Conservation (phyloP, 2,888 invertebrate species). For the Apotomis capreana region DNA sequence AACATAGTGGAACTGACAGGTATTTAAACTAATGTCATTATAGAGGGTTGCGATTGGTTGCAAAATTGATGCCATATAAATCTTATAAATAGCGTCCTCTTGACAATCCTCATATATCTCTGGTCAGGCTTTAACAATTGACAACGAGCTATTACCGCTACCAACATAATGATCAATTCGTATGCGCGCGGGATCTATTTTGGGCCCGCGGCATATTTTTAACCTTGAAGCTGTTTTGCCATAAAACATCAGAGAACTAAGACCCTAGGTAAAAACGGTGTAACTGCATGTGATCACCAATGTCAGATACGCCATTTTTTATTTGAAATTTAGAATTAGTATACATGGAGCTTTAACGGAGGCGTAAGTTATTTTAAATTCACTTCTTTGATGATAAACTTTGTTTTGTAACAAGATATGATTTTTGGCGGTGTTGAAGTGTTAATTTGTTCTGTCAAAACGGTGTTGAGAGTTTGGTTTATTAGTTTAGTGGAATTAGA, state of each 20-base stretch:
- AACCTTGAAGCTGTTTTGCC: constrained; percentile 58
- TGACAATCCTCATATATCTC: too few species aligned
- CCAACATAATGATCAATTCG: constrained; percentile 46
- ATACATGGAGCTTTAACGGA: constrained; percentile 20
- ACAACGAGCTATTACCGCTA: constrained; percentile 17
- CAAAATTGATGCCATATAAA: too few species aligned
- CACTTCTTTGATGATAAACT: constrained; percentile 25
- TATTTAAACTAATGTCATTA: too few species aligned
- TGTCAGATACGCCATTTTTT: not conserved
- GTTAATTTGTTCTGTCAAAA: constrained; percentile 17
- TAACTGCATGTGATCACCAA: not conserved
- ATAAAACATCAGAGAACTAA: constrained; percentile 48
- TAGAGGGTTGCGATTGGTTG: too few species aligned
- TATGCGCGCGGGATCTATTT: constrained; percentile 50
- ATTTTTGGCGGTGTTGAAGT: not conserved
- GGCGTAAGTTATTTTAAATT: constrained; percentile 35
- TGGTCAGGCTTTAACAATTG: constrained; percentile 8
- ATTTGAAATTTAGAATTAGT: not conserved
- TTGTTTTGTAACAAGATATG: not conserved
- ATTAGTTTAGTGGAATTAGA: not conserved
- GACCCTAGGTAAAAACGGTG: constrained; percentile 4
- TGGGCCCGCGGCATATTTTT: constrained; percentile 48
- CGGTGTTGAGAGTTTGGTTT: constrained; percentile 10
- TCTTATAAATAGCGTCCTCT: too few species aligned
- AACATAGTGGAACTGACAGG: too few species aligned